Evolutionary conservation across 2,888 invertebrate genomes (phyloP).

Genomic region (Pyralis farinalis): DNA sequence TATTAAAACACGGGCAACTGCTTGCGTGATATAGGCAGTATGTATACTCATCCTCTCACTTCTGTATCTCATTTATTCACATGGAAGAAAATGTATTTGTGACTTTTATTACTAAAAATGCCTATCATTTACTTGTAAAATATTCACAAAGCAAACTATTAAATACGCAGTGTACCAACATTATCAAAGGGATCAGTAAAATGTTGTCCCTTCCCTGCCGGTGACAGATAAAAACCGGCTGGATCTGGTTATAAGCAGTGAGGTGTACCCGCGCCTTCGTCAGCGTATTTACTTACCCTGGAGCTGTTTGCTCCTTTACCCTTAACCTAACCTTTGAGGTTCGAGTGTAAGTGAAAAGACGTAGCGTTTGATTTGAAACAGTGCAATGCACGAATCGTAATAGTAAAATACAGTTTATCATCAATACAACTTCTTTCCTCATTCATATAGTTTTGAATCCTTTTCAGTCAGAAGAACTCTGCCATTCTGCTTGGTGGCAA

Average conservation of each 20-base stretch:
- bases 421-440: no score
- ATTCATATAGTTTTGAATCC: no score
- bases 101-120: no score
- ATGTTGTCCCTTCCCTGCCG: slow-evolving; percentile 53
- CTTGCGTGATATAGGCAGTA: no score
- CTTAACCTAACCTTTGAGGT: slow-evolving; percentile 56
- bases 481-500: no score
- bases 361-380: slow-evolving; percentile 4
- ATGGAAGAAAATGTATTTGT: no score
- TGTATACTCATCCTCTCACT: no score
- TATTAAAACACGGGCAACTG: no score
- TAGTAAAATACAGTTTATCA: no score
- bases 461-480: no score
- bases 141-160: slow-evolving; percentile 20
- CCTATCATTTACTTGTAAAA: slow-evolving; percentile 14
- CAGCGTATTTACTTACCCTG: slow-evolving; percentile 76
- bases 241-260: slow-evolving; percentile 44
- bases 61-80: no score
- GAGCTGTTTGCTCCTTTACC: slow-evolving; percentile 74
- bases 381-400: no score
- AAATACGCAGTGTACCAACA: slow-evolving; percentile 35
- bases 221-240: slow-evolving; percentile 72
- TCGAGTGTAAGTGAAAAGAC: slow-evolving; percentile 24
- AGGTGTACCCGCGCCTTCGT: slow-evolving; percentile 67
- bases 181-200: slow-evolving; percentile 56